phyloP scores from a whole-genome alignment of 35 echinoderm and acorn worm species.

The Apostichopus californicus region DNA sequence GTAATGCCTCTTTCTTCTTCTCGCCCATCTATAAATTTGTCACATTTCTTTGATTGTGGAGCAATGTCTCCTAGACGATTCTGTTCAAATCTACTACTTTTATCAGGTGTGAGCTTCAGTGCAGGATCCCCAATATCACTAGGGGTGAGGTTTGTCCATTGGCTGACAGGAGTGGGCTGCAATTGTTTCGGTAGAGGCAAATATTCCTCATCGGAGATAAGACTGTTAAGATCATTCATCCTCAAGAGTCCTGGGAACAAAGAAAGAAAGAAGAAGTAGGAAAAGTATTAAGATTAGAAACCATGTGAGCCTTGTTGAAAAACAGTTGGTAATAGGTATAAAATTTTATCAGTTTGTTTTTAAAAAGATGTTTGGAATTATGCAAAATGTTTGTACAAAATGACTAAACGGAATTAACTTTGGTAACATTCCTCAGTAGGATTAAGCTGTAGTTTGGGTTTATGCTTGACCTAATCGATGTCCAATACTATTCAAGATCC shows the following conservation, averaged over 20 bases:
- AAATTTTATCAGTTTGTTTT: too few species aligned
- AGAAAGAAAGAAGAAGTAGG: too few species aligned
- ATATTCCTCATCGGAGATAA: slow-evolving; percentile 49
- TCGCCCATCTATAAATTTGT: neutral
- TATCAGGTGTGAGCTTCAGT: slow-evolving; percentile 17
- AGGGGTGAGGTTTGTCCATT: slow-evolving; percentile 17
- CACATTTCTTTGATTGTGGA: neutral
- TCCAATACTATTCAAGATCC: too few species aligned
- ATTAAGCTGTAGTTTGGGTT: too few species aligned
- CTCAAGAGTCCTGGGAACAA: neutral
- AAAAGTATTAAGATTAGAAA: too few species aligned
- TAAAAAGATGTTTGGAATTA: too few species aligned
- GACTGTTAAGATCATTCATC: neutral
- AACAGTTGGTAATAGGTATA: too few species aligned
- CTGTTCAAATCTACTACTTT: neutral
- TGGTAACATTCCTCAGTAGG: too few species aligned
- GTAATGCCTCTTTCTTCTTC: neutral
- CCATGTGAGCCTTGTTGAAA: too few species aligned
- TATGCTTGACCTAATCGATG: too few species aligned
- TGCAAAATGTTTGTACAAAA: too few species aligned
- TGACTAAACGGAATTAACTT: too few species aligned
- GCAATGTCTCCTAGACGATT: neutral
- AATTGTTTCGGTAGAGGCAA: slow-evolving; percentile 33
- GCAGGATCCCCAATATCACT: slow-evolving; percentile 1
- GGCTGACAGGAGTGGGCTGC: slow-evolving; percentile 14